Evolutionary conservation across 2,113 vertebrate genomes (phyloP).

Genomic region (Vulpes vulpes): DNA sequence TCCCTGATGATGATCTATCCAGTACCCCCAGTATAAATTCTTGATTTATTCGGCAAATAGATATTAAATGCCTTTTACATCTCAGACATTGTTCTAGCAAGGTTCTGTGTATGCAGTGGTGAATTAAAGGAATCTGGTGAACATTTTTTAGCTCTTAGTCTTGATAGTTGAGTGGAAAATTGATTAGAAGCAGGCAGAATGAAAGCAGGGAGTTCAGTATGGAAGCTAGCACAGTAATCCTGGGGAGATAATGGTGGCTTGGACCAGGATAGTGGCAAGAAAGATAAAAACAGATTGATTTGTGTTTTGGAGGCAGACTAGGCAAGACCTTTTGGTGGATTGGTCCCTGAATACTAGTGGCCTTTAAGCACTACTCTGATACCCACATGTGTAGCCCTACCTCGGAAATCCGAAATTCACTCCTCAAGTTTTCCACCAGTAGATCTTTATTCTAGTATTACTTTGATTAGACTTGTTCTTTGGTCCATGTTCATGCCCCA

Average conservation of each 20-base stretch:
- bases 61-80: neutral
- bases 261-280: neutral
- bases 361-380: neutral
- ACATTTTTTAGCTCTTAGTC: neutral
- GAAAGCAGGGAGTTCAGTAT: neutral
- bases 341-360: neutral
- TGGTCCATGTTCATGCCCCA: neutral
- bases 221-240: neutral
- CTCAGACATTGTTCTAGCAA: neutral
- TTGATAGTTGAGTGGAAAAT: neutral
- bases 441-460: neutral
- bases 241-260: neutral
- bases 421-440: neutral
- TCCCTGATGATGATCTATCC: neutral
- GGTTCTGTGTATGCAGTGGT: neutral
- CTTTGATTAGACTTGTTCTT: slow-evolving; percentile 10
- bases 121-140: slow-evolving; percentile 25
- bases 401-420: neutral
- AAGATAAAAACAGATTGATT: neutral
- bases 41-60: neutral
- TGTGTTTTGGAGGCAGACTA: neutral
- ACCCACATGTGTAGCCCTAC: neutral
- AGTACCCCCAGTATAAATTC: neutral
- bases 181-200: neutral
- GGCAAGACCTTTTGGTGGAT: neutral